phyloP scores from a whole-genome alignment of 2,113 vertebrate genomes.

The Ranitomeya imitator region DNA sequence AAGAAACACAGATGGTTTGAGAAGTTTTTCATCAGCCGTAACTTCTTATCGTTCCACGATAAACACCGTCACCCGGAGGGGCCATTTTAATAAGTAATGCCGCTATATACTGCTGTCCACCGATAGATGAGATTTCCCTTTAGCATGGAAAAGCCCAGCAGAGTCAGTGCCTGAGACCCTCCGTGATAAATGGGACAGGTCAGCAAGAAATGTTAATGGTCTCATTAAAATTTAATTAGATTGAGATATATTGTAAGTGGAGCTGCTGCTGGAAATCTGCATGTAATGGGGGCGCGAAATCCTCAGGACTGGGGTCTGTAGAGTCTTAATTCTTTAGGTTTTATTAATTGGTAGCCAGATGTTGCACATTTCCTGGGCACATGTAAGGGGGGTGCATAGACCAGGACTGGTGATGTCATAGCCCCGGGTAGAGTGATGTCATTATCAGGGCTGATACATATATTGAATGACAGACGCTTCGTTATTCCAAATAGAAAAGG shows the following conservation, averaged over 20 bases:
- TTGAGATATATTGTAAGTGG: neutral
- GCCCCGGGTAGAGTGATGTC: too few relatives aligned
- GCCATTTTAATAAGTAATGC: neutral
- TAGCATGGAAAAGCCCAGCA: neutral
- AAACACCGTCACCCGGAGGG: neutral
- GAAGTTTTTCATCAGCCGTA: neutral
- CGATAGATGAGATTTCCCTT: slow-evolving; percentile 1
- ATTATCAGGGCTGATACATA: too few relatives aligned
- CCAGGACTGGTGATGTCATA: too few relatives aligned
- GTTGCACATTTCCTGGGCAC: too few relatives aligned
- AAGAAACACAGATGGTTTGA: neutral
- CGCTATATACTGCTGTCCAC: neutral
- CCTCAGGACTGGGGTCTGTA: too few relatives aligned
- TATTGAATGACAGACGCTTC: too few relatives aligned
- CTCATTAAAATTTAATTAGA: slow-evolving; percentile 2
- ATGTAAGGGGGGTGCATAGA: too few relatives aligned
- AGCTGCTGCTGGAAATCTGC: neutral
- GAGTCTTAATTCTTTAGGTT: too few relatives aligned
- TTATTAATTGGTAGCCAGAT: too few relatives aligned
- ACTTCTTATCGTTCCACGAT: neutral
- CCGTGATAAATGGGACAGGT: neutral
- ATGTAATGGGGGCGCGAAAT: neutral
- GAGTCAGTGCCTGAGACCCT: neutral
- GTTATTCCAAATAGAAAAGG: too few relatives aligned
- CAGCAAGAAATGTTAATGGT: neutral